phyloP scores from a whole-genome alignment of 2,113 vertebrate species.

The Chitala chitala region DNA sequence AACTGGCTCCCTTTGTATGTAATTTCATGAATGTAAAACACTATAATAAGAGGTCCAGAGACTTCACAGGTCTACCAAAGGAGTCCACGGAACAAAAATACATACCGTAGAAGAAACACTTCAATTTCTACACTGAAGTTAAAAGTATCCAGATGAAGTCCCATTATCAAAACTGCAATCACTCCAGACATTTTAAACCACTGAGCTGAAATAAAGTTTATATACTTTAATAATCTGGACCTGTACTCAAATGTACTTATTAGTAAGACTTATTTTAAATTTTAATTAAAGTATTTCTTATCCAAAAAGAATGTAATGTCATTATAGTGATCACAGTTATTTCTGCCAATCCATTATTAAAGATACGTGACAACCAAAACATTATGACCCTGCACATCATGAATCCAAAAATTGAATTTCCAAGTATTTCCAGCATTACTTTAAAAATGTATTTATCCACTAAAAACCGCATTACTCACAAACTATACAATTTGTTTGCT shows the following conservation, averaged over 20 bases:
- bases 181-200: slow-evolving; percentile 6
- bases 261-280: no score
- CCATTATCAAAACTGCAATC: not conserved
- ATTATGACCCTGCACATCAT: not conserved
- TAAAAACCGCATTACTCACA: no score
- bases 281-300: not conserved
- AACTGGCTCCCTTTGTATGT: no score
- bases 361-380: not conserved
- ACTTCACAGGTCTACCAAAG: no score
- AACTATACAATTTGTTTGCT: no score
- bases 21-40: no score
- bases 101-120: not conserved
- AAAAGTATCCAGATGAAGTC: not conserved
- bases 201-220: not conserved
- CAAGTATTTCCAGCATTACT: no score
- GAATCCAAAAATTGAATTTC: not conserved
- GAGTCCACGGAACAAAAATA: not conserved
- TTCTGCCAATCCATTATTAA: not conserved
- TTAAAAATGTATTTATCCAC: not conserved
- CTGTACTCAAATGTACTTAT: no score
- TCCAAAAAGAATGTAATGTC: not conserved
- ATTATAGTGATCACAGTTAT: not conserved
- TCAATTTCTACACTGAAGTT: not conserved
- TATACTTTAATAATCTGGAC: not conserved
- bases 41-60: no score